A percentile compares a stretch with the other conserved stretches of the same genome.
phyloP scores from a whole-genome alignment of 2,113 vertebrate genomes.

The Paratilapia polleni region DNA sequence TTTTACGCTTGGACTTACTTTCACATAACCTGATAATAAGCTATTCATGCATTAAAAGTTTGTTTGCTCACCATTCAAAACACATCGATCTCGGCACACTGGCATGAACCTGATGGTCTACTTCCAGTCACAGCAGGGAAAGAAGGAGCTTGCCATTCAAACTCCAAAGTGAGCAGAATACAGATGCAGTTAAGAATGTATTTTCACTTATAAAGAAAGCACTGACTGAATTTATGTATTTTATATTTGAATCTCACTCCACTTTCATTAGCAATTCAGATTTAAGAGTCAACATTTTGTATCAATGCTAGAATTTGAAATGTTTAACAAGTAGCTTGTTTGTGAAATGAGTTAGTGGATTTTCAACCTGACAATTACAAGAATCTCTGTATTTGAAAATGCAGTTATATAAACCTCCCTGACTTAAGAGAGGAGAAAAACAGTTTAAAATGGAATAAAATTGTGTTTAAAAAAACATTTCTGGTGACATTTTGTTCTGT shows the following conservation, averaged over 20 bases:
- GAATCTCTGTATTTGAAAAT: neutral
- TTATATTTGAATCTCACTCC: constrained; percentile 9
- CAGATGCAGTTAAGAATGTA: constrained; percentile 33
- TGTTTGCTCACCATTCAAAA: constrained; percentile 69
- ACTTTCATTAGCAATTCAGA: constrained; percentile 44
- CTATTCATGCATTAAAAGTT: constrained; percentile 64
- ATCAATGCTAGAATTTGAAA: constrained; percentile 9
- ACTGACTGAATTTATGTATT: constrained; percentile 12
- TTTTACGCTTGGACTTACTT: constrained; percentile 17
- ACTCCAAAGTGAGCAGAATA: constrained; percentile 44
- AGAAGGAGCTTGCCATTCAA: constrained; percentile 37
- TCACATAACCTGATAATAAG: constrained; percentile 54
- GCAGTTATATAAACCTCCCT: neutral
- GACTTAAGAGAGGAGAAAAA: neutral
- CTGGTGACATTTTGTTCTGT: neutral
- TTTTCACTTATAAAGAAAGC: neutral
- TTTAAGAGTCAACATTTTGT: constrained; percentile 12
- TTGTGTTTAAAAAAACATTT: neutral
- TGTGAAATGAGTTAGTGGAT: neutral
- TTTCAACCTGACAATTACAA: constrained; percentile 2
- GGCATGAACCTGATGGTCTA: constrained; percentile 63
- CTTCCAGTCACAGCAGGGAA: constrained; percentile 59
- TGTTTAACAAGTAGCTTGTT: constrained; percentile 8
- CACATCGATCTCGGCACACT: constrained; percentile 56
- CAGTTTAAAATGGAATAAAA: neutral